Evolutionary conservation across 2,888 invertebrate species (phyloP), one percentile per base, ranked within the genome.

Genomic region (Caenorhabditis sulstoni): DNA sequence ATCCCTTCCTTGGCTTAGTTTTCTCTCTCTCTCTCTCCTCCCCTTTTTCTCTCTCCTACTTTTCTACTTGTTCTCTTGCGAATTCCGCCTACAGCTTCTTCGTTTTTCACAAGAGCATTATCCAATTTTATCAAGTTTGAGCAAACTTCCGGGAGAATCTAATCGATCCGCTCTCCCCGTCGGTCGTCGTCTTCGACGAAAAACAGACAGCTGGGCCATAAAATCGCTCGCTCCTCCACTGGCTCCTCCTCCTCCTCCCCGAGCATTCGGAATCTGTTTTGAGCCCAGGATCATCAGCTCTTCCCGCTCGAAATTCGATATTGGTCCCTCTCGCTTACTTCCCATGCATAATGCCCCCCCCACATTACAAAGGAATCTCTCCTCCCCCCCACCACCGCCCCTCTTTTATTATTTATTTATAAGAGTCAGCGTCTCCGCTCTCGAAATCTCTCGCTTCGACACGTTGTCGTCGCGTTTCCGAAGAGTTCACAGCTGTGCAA

Each of bases 321-420:
- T 29, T 29, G 50, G 50, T 59, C 65, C 53, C 50, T n/a, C 55
- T 45, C 41, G 16, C 22, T 68, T 44, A 1, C 18, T 53, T 20
- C 12, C 29, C 29, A 29, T 23, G 22, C 59, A 49, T 64, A 52
- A 64, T 52, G 66, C 18, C 18, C 41, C 18, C 18, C 41, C 52
- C 52, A 66, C 49, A 47, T 52, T 61, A 71, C 71, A 71, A 71
- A 71, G 62, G 71, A 70, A 61, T 70, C 70, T 45, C 53, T 53
- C 47, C 5, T n/a, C n/a, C n/a, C n/a, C n/a, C n/a, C n/a, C n/a
- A n/a, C n/a, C n/a, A n/a, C 39, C 12, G 49, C 8, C 29, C 23
- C 35, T 29, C 16, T 61, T 62, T 62, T 62, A 71, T 71, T 71
- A 73, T 73, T 65, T 73, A 65, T 73, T 73, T 65, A 65, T 73